These are phyloP conservation scores for Glossosoma conforme DNA, from an alignment of 1,140 invertebrate species.

Conservation along the genomic window DNA sequence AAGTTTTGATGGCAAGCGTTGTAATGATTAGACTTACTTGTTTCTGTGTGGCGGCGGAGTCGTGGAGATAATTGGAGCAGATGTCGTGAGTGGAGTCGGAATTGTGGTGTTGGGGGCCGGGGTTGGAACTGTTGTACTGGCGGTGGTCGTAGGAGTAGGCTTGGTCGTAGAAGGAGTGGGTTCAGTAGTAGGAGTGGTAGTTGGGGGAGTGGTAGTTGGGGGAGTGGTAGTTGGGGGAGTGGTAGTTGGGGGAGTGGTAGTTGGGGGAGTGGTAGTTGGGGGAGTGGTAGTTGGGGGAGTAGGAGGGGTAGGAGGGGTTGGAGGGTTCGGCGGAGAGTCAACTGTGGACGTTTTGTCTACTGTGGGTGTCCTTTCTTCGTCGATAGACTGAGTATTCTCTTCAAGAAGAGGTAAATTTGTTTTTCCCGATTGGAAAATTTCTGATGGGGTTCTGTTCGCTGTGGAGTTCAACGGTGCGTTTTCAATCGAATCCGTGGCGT, in stretches of 20 bases:
- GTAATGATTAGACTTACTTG: constrained; percentile 4
- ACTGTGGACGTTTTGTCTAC: not conserved
- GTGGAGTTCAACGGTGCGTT: no score
- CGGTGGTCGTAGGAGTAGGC: constrained; percentile 31
- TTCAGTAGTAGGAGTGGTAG: constrained; percentile 20
- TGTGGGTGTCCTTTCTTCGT: no score
- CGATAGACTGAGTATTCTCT: no score
- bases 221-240: constrained; percentile 29
- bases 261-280: not conserved
- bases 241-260: not conserved
- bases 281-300: constrained; percentile 23
- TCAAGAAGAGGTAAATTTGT: no score
- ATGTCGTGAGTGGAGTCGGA: constrained; percentile 22
- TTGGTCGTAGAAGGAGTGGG: constrained; percentile 27
- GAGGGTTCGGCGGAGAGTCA: not conserved
- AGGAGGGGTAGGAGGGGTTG: not conserved
- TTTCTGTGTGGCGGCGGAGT: constrained; percentile 10
- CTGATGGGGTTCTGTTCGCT: no score
- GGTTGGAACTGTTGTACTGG: constrained; percentile 34
- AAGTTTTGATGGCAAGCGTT: no score
- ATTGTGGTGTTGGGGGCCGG: constrained; percentile 32
- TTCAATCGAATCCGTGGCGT: no score
- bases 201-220: constrained; percentile 13
- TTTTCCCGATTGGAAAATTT: no score
- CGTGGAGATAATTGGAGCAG: constrained; percentile 12